A percentile compares a stretch with the other conserved stretches of the same genome.
These are phyloP conservation scores for Idaea dimidiata DNA, from an alignment of 2,888 invertebrate genomes.

Conservation along the genomic window DNA sequence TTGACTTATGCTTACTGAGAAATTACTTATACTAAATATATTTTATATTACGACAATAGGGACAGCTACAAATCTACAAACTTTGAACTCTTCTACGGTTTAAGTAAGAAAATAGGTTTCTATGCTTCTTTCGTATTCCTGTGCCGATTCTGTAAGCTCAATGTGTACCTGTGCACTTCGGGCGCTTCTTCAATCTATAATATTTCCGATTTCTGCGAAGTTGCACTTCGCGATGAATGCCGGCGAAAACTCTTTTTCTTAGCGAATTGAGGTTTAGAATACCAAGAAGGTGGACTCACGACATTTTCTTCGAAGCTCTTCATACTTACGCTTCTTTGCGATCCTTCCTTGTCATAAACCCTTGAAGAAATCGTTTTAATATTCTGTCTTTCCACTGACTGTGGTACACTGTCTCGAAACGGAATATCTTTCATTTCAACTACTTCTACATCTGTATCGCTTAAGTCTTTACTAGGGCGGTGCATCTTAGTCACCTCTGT, in stretches of 20 bases:
- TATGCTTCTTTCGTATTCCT: not conserved
- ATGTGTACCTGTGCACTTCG: not conserved
- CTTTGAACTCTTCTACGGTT: no score
- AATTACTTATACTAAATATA: no score
- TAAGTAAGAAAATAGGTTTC: no score
- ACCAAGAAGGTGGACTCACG: conserved; percentile 76
- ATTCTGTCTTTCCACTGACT: conserved; percentile 29
- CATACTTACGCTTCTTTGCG: conserved; percentile 60
- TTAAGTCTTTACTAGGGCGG: conserved; percentile 61
- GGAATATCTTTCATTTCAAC: conserved; percentile 77
- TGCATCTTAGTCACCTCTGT: conserved; percentile 54
- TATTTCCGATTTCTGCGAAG: conserved; percentile 43
- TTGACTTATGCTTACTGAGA: no score
- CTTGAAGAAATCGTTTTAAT: conserved; percentile 60
- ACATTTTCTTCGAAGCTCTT: conserved; percentile 62
- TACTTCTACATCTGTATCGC: conserved; percentile 77
- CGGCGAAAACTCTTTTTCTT: conserved; percentile 73
- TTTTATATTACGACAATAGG: no score
- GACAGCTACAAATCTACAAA: no score
- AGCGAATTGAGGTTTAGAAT: conserved; percentile 73
- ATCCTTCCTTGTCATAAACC: conserved; percentile 54
- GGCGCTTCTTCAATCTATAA: not conserved
- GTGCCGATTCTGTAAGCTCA: not conserved
- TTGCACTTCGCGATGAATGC: conserved; percentile 55
- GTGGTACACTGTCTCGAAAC: conserved; percentile 40